These are phyloP conservation scores for Lemur catta DNA, from an alignment of 2,797 vertebrate species.

Conservation along the genomic window DNA sequence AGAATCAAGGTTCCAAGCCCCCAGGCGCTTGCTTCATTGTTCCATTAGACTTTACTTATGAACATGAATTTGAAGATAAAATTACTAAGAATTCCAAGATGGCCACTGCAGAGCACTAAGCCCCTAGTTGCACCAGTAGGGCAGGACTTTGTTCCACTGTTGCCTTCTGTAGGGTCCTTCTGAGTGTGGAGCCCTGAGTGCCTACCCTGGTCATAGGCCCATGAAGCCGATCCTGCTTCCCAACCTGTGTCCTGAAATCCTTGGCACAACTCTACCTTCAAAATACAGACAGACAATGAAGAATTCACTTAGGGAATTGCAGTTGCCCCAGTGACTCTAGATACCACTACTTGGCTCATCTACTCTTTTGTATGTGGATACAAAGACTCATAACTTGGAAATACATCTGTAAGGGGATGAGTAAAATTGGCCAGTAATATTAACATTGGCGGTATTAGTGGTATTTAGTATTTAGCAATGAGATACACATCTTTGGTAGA, in stretches of 20 bases:
- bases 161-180: background rate
- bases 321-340: background rate
- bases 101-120: background rate
- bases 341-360: background rate
- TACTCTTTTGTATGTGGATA: background rate
- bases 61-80: conserved; percentile 3
- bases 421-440: background rate
- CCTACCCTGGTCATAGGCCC: too few relatives aligned
- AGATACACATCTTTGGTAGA: background rate
- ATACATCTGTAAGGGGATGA: background rate
- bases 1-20: background rate
- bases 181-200: background rate
- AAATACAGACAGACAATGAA: background rate
- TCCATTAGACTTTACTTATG: background rate
- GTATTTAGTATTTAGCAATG: conserved; percentile 2
- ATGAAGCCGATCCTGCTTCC: background rate
- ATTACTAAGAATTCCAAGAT: background rate
- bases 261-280: background rate
- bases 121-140: background rate
- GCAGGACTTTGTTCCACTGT: background rate
- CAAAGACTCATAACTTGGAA: background rate
- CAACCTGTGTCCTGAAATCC: background rate
- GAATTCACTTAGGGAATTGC: background rate
- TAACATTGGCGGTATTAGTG: background rate
- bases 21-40: background rate